Evolutionary conservation across 1,140 invertebrate species (phyloP).

Genomic region (Probaryconus sp.): DNA sequence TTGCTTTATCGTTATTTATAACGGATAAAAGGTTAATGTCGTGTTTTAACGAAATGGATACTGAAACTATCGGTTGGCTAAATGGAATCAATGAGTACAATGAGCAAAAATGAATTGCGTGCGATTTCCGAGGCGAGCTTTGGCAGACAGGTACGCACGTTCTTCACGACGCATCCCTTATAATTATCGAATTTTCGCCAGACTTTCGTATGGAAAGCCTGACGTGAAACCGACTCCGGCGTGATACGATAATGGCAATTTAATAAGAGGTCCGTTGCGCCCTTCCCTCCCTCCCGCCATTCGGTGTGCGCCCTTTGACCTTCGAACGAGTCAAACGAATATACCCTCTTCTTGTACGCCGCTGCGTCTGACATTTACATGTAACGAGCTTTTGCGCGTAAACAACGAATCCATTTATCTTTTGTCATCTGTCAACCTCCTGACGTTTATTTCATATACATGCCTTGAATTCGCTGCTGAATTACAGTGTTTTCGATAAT

Average conservation of each 20-base stretch:
- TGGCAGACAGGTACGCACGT: constrained; percentile 60
- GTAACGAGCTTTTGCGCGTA: constrained; percentile 11
- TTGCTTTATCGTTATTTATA: constrained; percentile 48
- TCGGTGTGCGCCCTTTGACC: constrained; percentile 15
- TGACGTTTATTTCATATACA: not conserved
- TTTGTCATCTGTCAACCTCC: constrained; percentile 6
- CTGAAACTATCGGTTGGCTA: not conserved
- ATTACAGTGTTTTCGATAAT: too few relatives aligned
- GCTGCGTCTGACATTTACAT: constrained; percentile 3
- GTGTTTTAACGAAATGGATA: too few relatives aligned
- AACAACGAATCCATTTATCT: constrained; percentile 10
- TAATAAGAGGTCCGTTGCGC: constrained; percentile 40
- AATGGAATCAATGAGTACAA: constrained; percentile 33
- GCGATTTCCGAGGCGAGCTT: constrained; percentile 45
- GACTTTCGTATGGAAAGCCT: constrained; percentile 53
- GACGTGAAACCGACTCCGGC: constrained; percentile 39
- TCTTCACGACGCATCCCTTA: constrained; percentile 53
- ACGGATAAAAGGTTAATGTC: not conserved
- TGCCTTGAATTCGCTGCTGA: too few relatives aligned
- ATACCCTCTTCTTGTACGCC: not conserved
- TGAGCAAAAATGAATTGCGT: constrained; percentile 35
- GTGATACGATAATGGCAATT: constrained; percentile 64
- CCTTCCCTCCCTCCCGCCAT: constrained; percentile 19
- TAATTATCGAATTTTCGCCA: constrained; percentile 71
- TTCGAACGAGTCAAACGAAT: constrained; percentile 3